Conservation (phyloP, 2,113 vertebrate genomes). For the Machaerirhynchus nigripectus region DNA sequence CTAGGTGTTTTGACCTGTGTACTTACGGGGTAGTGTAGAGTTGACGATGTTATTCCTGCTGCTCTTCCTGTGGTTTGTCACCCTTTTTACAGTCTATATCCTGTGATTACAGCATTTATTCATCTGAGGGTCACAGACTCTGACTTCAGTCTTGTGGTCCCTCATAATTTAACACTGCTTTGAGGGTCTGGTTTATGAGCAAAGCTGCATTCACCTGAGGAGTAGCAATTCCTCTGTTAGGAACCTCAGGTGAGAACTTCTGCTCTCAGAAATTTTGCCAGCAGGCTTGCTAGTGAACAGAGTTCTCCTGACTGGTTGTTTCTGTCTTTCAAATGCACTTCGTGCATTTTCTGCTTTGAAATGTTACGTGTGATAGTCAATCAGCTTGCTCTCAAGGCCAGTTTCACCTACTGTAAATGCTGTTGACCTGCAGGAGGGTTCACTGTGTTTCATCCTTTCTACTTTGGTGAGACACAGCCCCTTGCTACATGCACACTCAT, state of each 20-base stretch:
- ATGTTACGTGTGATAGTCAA: neutral
- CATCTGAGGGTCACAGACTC: neutral
- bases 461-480: neutral
- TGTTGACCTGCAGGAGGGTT: neutral
- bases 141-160: neutral
- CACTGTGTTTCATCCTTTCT: neutral
- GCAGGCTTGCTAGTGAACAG: neutral
- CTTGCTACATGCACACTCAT: fast-evolving
- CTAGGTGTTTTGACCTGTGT: neutral
- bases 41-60: neutral
- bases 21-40: neutral
- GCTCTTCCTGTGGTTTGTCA: neutral
- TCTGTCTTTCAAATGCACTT: neutral
- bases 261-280: neutral
- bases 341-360: neutral
- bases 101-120: neutral
- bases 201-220: neutral
- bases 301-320: neutral
- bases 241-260: neutral
- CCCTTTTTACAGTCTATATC: neutral
- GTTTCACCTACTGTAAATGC: neutral
- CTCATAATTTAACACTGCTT: neutral
- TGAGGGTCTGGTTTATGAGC: neutral
- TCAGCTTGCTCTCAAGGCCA: neutral
- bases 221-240: neutral